Evolutionary conservation across 2,888 invertebrate species (phyloP).

Genomic region (Stenodema calcarata): DNA sequence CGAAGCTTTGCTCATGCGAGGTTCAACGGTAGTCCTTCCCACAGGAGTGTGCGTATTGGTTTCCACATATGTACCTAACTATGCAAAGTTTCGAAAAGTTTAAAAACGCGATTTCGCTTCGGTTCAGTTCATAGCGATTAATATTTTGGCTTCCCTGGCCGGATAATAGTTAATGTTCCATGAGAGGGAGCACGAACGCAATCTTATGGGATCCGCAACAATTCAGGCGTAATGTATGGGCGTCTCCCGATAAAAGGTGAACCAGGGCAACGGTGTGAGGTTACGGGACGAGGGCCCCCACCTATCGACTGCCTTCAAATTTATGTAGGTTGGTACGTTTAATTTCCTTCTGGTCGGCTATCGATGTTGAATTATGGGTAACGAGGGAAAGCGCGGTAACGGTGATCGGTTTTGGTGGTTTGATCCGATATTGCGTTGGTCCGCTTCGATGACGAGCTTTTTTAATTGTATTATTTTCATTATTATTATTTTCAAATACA

Average conservation of each 20-base stretch:
- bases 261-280: background rate
- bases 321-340: slow-evolving; percentile 47
- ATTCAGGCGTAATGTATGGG: slow-evolving; percentile 30
- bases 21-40: too few species aligned
- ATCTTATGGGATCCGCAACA: slow-evolving; percentile 3
- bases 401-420: background rate
- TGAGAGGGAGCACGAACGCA: background rate
- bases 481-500: too few species aligned
- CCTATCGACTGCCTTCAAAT: background rate
- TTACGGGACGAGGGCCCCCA: background rate
- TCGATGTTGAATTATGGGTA: slow-evolving; percentile 38
- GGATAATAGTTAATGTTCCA: slow-evolving; percentile 3
- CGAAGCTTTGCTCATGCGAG: too few species aligned
- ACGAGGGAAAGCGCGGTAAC: background rate
- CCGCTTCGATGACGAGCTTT: background rate
- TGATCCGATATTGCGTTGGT: background rate
- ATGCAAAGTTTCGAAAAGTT: too few species aligned
- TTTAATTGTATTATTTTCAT: too few species aligned
- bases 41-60: too few species aligned
- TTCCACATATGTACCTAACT: too few species aligned
- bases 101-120: too few species aligned
- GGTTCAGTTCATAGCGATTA: too few species aligned
- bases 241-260: slow-evolving; percentile 38
- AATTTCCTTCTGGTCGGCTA: slow-evolving; percentile 44
- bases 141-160: too few species aligned